Base-by-base conservation (phyloP, 1,140 invertebrate genomes). In the Probaryconus sp. region DNA sequence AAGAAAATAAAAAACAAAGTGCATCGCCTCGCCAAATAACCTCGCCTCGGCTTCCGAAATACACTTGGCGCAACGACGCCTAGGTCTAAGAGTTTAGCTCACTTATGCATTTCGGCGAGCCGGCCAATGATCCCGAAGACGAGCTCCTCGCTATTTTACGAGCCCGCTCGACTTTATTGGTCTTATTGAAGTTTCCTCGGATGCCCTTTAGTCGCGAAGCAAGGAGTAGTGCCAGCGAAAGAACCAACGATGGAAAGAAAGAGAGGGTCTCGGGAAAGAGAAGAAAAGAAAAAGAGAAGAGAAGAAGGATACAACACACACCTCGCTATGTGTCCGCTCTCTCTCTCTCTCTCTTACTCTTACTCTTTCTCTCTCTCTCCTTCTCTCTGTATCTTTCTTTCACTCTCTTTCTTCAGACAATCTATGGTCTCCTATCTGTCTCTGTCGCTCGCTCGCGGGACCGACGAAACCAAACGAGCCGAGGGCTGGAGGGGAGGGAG, bases 141-240 rank as follows among this genome's bases (percentile, higher is more conserved):
- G 48, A 48, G 53, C 60, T 48, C 47, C 75, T 33, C 14, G 26
- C 24, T 43, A 58, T 58, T 68, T 51, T 43, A 31, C 35, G 30
- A 50, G 50, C 16, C 50, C 35, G 20, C 67, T 51, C 67, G 58
- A 80, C 53, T 81, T 81, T 83, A 81, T 84, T 77, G 69, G 64
- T 76, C 53, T 79, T 75, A 80, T 77, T 80, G 78, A 76, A 81
- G 75, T 83, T 84, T 82, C 75, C 81, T 81, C 78, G 68, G 70
- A 63, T 76, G 77, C 76, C 72, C 48, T 38, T 61, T 45, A 68
- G 65, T 30, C 65, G 56, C 37, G 47, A 28, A 21, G 43, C 24
- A 55, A 24, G 7, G 21, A 24, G n/a, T n/a, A n/a, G n/a, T n/a
- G 21, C 70, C 48, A 50, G 35, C 50, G 16, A 40, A 42, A 28